phyloP scores from a whole-genome alignment of 2,113 vertebrate genomes.

The Mesitornis unicolor region DNA sequence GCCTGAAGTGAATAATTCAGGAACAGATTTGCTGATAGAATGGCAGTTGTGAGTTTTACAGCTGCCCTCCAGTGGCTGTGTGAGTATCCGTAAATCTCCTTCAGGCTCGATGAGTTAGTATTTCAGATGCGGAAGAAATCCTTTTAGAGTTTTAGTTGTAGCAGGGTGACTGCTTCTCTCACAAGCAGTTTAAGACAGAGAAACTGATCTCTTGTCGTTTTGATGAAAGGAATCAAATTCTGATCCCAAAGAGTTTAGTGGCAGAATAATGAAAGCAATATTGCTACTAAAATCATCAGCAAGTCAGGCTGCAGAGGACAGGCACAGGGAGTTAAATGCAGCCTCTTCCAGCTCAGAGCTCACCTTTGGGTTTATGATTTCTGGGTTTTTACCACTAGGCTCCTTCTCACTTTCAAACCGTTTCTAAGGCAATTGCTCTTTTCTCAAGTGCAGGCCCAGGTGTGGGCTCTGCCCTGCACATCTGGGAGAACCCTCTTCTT shows the following conservation, averaged over 20 bases:
- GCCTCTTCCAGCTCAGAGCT: background rate
- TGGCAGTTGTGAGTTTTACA: background rate
- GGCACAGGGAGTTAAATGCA: background rate
- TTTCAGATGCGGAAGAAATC: background rate
- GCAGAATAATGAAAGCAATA: background rate
- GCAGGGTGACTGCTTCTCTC: background rate
- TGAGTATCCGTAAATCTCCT: background rate
- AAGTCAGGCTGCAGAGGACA: background rate
- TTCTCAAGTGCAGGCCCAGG: background rate
- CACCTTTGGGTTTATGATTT: background rate
- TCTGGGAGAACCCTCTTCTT: rapidly evolving
- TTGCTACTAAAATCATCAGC: rapidly evolving
- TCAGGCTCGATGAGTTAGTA: background rate
- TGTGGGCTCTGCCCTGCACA: background rate
- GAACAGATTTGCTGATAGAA: background rate
- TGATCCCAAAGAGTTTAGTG: background rate
- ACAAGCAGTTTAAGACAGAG: background rate
- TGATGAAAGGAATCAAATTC: background rate
- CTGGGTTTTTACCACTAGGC: background rate
- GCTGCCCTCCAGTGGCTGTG: background rate
- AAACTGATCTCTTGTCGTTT: background rate
- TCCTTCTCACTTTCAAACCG: background rate
- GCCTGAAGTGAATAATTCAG: background rate
- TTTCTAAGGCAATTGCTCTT: background rate
- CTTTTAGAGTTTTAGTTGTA: background rate